Percentiles rank a stretch among this genome's conserved stretches.
Conservation (phyloP, 2,113 vertebrate genomes). For the Phrynosoma blainvillii region DNA sequence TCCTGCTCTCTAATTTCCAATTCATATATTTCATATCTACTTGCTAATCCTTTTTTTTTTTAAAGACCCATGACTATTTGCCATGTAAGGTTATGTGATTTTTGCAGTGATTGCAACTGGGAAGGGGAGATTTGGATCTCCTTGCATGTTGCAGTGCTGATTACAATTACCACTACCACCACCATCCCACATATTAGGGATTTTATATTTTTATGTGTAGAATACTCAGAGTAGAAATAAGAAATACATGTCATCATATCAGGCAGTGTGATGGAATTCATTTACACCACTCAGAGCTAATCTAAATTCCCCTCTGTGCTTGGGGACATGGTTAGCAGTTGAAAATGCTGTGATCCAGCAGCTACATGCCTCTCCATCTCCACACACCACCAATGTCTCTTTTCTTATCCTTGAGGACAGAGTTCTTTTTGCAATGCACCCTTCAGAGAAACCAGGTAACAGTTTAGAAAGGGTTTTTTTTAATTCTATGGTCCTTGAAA, state of each 20-base stretch:
- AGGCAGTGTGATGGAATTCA: neutral
- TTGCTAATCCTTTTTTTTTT: too few species aligned
- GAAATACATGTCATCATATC: neutral
- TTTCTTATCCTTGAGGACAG: neutral
- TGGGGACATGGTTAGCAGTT: neutral
- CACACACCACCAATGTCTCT: neutral
- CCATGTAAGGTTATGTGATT: neutral
- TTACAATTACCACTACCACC: neutral
- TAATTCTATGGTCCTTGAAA: neutral
- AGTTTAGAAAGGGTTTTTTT: neutral
- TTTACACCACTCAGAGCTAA: neutral
- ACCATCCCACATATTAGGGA: neutral
- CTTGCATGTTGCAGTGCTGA: neutral
- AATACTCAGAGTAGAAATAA: neutral
- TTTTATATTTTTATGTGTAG: neutral
- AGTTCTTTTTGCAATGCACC: neutral
- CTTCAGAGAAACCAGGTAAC: too few species aligned
- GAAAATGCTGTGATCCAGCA: neutral
- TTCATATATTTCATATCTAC: neutral
- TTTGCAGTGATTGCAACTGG: neutral
- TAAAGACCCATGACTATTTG: neutral
- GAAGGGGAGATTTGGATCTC: neutral
- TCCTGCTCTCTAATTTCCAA: conserved; percentile 1
- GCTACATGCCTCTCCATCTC: neutral
- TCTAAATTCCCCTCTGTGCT: neutral